A percentile compares a stretch with the other conserved stretches of the same genome.
Evolutionary conservation across 2,113 vertebrate species (phyloP).

Genomic region (Oncorhynchus mykiss): DNA sequence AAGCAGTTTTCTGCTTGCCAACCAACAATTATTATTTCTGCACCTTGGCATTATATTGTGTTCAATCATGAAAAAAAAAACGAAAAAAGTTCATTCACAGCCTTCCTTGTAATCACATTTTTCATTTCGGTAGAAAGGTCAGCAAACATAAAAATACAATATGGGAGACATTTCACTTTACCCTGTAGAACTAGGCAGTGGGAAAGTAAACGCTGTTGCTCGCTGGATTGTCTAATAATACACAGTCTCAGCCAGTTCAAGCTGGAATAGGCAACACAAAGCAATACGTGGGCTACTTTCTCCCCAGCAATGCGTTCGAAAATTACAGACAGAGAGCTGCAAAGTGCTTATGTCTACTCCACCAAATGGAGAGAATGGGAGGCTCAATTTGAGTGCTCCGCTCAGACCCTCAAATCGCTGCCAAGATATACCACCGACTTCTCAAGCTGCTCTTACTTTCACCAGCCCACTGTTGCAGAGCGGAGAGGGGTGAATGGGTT

Average conservation of each 20-base stretch:
- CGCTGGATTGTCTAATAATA: constrained; percentile 54
- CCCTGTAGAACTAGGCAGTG: neutral
- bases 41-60: neutral
- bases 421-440: constrained; percentile 66
- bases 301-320: constrained; percentile 57
- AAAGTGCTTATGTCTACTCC: constrained; percentile 71
- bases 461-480: constrained; percentile 25
- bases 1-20: neutral
- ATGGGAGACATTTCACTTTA: neutral
- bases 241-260: constrained; percentile 53
- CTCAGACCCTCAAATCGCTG: constrained; percentile 63
- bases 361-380: constrained; percentile 65
- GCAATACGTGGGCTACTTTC: constrained; percentile 55
- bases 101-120: neutral
- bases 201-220: constrained; percentile 34
- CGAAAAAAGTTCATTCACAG: neutral
- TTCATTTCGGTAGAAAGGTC: constrained; percentile 7
- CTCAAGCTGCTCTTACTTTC: constrained; percentile 56
- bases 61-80: neutral
- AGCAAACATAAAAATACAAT: neutral
- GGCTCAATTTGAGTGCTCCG: constrained; percentile 13
- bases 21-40: neutral
- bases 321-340: constrained; percentile 57
- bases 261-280: constrained; percentile 57
- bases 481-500: neutral